Evolutionary conservation across 2,888 invertebrate genomes (phyloP).

Genomic region (Aphrophora alni): DNA sequence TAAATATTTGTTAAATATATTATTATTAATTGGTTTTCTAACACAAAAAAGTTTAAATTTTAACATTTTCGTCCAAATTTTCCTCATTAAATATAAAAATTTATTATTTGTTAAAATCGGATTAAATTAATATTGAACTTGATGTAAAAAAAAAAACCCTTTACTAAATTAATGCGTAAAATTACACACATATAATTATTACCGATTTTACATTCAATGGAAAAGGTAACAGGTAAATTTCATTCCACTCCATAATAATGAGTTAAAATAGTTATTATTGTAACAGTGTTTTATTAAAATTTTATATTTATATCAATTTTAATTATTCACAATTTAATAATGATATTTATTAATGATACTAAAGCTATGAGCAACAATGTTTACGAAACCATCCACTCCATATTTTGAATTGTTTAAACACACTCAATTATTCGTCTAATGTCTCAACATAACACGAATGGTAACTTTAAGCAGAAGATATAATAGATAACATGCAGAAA

Average conservation of each 20-base stretch:
- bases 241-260: neutral
- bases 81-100: no score
- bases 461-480: neutral
- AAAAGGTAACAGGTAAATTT: neutral
- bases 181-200: no score
- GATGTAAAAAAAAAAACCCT: no score
- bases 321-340: slow-evolving; percentile 44
- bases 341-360: slow-evolving; percentile 46
- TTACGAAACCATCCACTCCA: slow-evolving; percentile 13
- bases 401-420: neutral
- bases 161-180: no score
- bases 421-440: neutral
- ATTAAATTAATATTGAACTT: no score
- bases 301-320: slow-evolving; percentile 48
- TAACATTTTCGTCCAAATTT: no score
- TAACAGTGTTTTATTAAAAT: slow-evolving; percentile 51
- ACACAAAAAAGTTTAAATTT: no score
- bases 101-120: no score
- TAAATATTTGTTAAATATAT: no score
- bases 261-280: slow-evolving; percentile 42
- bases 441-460: neutral
- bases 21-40: no score
- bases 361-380: slow-evolving; percentile 51
- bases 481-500: neutral
- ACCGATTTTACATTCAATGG: neutral